Percentiles rank a stretch among this genome's conserved stretches.
Conservation (phyloP, 2,888 invertebrate species). For the Xiphydria camelus region DNA sequence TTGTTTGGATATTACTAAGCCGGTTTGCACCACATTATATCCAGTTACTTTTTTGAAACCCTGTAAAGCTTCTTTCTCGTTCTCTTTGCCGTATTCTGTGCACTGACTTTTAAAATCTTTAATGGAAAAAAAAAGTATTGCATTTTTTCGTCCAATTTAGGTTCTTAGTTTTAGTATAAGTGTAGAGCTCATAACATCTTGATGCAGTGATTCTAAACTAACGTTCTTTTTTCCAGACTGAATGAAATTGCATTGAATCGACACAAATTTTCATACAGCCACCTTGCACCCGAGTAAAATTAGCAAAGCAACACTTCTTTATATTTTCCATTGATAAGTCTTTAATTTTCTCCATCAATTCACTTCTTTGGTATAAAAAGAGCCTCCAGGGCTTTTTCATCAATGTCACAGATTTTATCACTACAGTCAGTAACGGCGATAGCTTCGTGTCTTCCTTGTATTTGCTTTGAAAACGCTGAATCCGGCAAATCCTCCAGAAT, state of each 20-base stretch:
- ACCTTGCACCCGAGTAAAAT: neutral
- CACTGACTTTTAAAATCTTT: neutral
- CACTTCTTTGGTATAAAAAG: neutral
- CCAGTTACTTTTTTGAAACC: conserved; percentile 2
- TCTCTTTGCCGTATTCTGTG: conserved; percentile 6
- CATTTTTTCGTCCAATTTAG: conserved; percentile 9
- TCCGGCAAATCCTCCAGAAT: neutral
- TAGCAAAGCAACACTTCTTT: neutral
- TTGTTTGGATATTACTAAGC: conserved; percentile 8
- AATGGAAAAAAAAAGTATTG: neutral
- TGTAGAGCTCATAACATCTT: conserved; percentile 7
- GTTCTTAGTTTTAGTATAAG: conserved; percentile 4
- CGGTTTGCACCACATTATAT: conserved; percentile 5
- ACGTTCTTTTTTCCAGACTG: conserved; percentile 5
- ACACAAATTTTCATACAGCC: neutral
- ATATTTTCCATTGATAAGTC: neutral
- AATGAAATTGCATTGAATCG: too few species aligned
- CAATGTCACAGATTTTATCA: neutral
- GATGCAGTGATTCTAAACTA: conserved; percentile 8
- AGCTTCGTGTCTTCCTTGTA: neutral
- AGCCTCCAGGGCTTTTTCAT: neutral
- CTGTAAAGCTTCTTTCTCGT: conserved; percentile 6
- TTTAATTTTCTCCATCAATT: neutral
- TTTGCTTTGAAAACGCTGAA: neutral
- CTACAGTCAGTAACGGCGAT: neutral